Evolutionary conservation across 1,140 invertebrate species (phyloP), one percentile per base, ranked within the genome.

Genomic region (Grapholita molesta): DNA sequence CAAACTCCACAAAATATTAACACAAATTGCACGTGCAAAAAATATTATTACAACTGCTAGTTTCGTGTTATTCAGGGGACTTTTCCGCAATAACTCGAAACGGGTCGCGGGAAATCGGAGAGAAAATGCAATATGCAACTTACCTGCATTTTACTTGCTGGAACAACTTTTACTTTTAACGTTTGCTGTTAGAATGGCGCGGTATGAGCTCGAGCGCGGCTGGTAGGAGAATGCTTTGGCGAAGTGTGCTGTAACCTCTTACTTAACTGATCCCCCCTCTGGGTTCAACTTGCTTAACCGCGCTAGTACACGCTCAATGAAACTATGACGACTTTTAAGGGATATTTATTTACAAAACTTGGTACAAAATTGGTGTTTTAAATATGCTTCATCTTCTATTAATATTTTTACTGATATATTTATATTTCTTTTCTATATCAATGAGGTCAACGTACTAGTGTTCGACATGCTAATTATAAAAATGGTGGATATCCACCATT

Each of bases 181-280:
- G n/a, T n/a, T n/a, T n/a, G n/a, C n/a, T n/a, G 24, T 15, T 28
- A 18, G 2, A 48, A 48, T 18, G n/a, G n/a, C 18, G 55, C n/a
- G 55, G n/a, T 12, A 64, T 30, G 70, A 78, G 74, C 79, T 85
- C 76, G 79, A 70, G 70, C 69, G 68, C 76, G 80, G 76, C 72
- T 80, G 75, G 71, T 72, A 82, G 77, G 84, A 77, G 85, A 88
- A 81, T 89, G 85, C 71, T 81, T 74, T 75, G 38, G 70, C 68
- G 64, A 28, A 30, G 35, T 42, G 69, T 90, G 82, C 78, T 76
- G 84, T 89, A 90, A 90, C 83, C 77, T 82, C 86, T 90, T 90
- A 89, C 86, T 88, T 85, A 90, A 90, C 83, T 72, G 69, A 70
- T 74, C 80, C 85, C 80, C 84, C 57, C 83, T 84, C 66, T 78